Evolutionary conservation across 2,888 invertebrate genomes (phyloP), one percentile per base, ranked within the genome.

Genomic region (Phalera bucephala): DNA sequence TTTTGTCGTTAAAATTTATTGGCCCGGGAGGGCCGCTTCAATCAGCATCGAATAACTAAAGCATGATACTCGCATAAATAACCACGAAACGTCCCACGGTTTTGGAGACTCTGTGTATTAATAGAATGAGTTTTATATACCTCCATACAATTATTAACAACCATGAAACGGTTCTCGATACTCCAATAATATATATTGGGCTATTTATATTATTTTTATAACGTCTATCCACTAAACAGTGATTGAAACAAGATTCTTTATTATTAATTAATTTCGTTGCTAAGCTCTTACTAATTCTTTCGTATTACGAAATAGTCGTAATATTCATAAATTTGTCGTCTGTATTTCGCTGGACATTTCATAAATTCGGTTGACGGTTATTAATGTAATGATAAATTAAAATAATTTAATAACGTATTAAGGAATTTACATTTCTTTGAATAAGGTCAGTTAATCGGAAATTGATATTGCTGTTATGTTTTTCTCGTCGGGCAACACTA

Each of bases 201-300:
- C 39, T 52, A 52, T 60, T 58, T 45, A 52, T 52, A 59, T 62
- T 55, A 62, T 46, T 52, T 60, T 62, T 52, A 62, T 52, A 52
- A 59, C 35, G 36, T 34, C 31, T 21, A 58, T 52, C 44, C 12
- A 45, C 44, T 49, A 43, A 44, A 54, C 40, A 28, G 33, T 50
- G 50, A 59, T 55, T 62, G 55, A 62, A 55, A 55, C 50, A 38
- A 41, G 28, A 47, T 14, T 52, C 33, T 61, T 52, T 56, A 58
- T 58, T 49, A 47, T 49, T 52, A 45, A 52, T 58, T 41, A 39
- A 40, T 46, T 52, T 47, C 32, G 52, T 57, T 56, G 40, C 58
- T 37, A 47, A 49, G 57, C 42, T 52, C 11, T 31, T 17, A 45
- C 40, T 58, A 43, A 54, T 47, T 47, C 45, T 29, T 42, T 46